Evolutionary conservation across 2,888 invertebrate genomes (phyloP).

Genomic region (Chymomyza procnemis): DNA sequence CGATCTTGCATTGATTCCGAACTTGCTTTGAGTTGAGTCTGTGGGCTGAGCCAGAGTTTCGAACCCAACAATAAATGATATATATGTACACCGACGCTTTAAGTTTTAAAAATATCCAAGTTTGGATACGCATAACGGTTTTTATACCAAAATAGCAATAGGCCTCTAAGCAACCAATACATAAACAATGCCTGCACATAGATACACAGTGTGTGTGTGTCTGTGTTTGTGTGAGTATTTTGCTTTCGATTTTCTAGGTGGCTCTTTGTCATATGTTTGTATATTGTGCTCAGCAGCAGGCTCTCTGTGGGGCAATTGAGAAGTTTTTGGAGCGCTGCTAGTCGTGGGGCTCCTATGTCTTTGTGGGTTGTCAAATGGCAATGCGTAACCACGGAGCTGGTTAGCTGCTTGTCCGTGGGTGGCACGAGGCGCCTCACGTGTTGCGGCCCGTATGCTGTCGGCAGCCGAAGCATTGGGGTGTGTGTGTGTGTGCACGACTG

Average conservation of each 20-base stretch:
- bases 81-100: neutral
- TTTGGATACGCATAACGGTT: neutral
- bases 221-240: conserved; percentile 39
- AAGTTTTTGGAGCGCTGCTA: neutral
- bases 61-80: no score
- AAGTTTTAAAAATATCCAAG: neutral
- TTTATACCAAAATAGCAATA: neutral
- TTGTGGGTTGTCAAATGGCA: conserved; percentile 9
- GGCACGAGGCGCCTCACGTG: conserved; percentile 48
- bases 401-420: conserved; percentile 32
- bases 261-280: neutral
- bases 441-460: conserved; percentile 59
- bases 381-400: conserved; percentile 26
- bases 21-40: no score
- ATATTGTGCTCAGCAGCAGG: neutral
- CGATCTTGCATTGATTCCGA: no score
- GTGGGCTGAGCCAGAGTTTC: no score
- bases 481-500: conserved; percentile 4
- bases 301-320: neutral
- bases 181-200: neutral
- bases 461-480: conserved; percentile 23
- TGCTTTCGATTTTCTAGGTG: conserved; percentile 68
- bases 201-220: conserved; percentile 5
- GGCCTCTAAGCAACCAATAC: neutral
- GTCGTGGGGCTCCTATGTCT: conserved; percentile 3